phyloP scores from a whole-genome alignment of 2,797 vertebrate genomes.

The Clarias fuscus region DNA sequence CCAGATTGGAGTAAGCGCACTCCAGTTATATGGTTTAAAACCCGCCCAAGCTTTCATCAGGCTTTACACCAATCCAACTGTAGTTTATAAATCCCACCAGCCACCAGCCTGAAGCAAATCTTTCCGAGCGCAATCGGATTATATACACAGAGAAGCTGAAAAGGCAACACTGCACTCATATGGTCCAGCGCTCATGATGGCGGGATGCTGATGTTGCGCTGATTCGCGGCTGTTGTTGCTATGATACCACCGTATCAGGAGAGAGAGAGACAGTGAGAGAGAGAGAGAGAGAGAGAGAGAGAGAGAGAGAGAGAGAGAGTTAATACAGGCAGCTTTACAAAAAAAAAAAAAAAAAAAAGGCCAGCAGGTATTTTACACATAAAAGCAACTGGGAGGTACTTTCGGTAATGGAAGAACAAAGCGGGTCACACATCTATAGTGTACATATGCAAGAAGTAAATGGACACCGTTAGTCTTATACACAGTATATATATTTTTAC shows the following conservation, averaged over 20 bases:
- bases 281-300: constrained; percentile 16
- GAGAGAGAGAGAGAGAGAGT: background rate
- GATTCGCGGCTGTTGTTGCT: constrained; percentile 61
- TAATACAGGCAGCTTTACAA: too few relatives aligned
- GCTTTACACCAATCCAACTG: background rate
- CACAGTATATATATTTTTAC: too few relatives aligned
- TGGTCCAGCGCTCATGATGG: constrained; percentile 28
- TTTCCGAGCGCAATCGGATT: background rate
- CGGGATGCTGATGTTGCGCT: constrained; percentile 54
- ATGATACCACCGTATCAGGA: constrained; percentile 49
- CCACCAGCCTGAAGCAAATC: background rate
- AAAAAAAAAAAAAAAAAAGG: background rate
- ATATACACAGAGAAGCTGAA: constrained; percentile 7
- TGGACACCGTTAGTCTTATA: too few relatives aligned
- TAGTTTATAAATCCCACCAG: background rate
- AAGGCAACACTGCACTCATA: constrained; percentile 16
- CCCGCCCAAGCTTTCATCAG: background rate
- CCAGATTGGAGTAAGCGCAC: constrained; percentile 12
- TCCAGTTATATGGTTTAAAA: background rate
- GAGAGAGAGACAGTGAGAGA: constrained; percentile 7
- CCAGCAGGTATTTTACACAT: constrained; percentile 36
- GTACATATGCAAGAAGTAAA: background rate
- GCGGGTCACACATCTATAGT: constrained; percentile 10
- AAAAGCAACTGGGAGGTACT: constrained; percentile 23
- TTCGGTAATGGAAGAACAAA: constrained; percentile 26